Conservation (phyloP, 2,888 invertebrate species). For the Spicauda simplicius region DNA sequence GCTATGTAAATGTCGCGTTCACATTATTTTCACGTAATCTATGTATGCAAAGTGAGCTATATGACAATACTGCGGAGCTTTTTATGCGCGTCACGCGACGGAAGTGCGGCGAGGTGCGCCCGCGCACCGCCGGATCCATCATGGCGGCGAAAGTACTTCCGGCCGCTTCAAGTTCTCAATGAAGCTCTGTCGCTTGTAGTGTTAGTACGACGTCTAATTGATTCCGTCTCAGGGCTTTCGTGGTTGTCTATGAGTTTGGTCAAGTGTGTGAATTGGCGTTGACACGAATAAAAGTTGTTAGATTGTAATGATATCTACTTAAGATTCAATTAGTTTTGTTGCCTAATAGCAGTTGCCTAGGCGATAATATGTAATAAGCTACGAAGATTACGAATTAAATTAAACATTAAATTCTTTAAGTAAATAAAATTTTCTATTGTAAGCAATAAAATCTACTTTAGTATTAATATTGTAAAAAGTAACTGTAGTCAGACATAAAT, state of each 20-base stretch:
- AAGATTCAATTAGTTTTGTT: neutral
- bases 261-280: neutral
- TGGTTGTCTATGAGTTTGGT: neutral
- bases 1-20: constrained; percentile 52
- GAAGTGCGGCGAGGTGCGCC: constrained; percentile 77
- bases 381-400: no score
- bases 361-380: no score
- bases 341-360: neutral
- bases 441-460: no score
- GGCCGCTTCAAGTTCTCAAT: constrained; percentile 76
- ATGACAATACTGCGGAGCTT: constrained; percentile 76
- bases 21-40: constrained; percentile 73
- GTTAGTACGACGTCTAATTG: constrained; percentile 39
- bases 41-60: constrained; percentile 74
- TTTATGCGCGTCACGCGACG: constrained; percentile 80
- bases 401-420: no score
- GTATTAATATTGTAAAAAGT: no score
- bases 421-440: no score
- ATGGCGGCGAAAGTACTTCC: constrained; percentile 85
- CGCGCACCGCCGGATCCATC: constrained; percentile 80
- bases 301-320: neutral
- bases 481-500: no score
- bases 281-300: neutral
- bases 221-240: constrained; percentile 21
- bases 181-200: constrained; percentile 55